Conservation (phyloP, 2,113 vertebrate species). For the Rostratula benghalensis region DNA sequence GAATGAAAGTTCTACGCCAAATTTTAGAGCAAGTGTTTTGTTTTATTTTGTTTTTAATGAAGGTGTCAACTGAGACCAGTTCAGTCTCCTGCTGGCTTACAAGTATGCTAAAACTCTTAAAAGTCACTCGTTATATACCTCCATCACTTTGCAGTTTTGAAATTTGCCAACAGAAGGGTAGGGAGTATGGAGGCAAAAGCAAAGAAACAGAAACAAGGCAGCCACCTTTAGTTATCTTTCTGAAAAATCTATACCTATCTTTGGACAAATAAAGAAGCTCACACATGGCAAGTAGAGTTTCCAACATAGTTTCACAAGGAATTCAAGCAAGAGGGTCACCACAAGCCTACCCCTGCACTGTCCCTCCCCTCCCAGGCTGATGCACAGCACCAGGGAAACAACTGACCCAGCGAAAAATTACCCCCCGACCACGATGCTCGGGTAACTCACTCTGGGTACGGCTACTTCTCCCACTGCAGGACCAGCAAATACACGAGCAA, state of each 20-base stretch:
- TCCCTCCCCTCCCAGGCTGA: not conserved
- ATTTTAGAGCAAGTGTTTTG: not conserved
- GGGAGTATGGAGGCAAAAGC: not conserved
- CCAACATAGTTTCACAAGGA: not conserved
- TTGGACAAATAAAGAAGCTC: not conserved
- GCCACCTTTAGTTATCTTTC: not conserved
- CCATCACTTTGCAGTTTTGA: not conserved
- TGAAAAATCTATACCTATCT: not conserved
- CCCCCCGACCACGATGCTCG: fast-evolving
- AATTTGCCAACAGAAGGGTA: not conserved
- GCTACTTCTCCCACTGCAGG: not conserved
- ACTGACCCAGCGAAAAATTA: not conserved
- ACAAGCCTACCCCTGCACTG: fast-evolving
- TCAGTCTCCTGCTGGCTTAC: not conserved
- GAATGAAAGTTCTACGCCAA: not conserved
- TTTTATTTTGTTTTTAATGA: not conserved
- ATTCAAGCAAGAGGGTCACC: not conserved
- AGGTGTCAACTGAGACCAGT: not conserved
- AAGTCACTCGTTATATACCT: not conserved
- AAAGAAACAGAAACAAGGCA: not conserved
- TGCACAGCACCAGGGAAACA: not conserved
- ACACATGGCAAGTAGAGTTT: not conserved
- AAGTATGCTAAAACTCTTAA: not conserved
- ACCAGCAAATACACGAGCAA: not conserved
- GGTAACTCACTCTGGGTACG: not conserved